Evolutionary conservation across 2,888 invertebrate genomes (phyloP).

Genomic region (Eupithecia dodoneata): DNA sequence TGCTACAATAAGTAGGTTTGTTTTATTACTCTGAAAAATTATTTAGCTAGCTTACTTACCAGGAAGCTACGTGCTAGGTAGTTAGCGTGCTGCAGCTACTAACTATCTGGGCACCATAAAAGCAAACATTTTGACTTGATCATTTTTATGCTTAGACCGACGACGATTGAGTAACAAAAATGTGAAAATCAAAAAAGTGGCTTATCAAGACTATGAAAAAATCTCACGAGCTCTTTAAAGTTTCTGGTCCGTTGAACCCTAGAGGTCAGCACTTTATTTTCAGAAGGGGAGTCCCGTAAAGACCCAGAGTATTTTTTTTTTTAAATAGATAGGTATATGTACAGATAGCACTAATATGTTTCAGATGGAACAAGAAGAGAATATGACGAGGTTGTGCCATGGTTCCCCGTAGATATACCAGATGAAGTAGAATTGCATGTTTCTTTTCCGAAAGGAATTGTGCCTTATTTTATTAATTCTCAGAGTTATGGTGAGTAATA

Average conservation of each 20-base stretch:
- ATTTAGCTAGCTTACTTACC: background rate
- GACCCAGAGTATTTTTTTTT: background rate
- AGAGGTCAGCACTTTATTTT: background rate
- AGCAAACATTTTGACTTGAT: no score
- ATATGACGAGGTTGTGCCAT: background rate
- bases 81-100: no score
- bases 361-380: slow-evolving; percentile 5
- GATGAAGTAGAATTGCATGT: background rate
- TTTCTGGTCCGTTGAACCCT: background rate
- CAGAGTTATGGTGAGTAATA: slow-evolving; percentile 50
- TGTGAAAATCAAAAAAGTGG: no score
- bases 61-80: no score
- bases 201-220: background rate
- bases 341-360: background rate
- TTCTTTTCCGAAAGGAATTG: slow-evolving; percentile 51
- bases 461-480: slow-evolving; percentile 50
- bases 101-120: no score
- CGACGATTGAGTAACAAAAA: no score
- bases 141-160: no score
- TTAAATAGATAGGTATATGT: background rate
- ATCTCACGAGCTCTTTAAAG: background rate
- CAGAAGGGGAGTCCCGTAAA: background rate
- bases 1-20: slow-evolving; percentile 16
- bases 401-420: background rate
- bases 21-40: background rate